Evolutionary conservation across 2,797 vertebrate genomes (phyloP).

Genomic region (Chaunax sp.): DNA sequence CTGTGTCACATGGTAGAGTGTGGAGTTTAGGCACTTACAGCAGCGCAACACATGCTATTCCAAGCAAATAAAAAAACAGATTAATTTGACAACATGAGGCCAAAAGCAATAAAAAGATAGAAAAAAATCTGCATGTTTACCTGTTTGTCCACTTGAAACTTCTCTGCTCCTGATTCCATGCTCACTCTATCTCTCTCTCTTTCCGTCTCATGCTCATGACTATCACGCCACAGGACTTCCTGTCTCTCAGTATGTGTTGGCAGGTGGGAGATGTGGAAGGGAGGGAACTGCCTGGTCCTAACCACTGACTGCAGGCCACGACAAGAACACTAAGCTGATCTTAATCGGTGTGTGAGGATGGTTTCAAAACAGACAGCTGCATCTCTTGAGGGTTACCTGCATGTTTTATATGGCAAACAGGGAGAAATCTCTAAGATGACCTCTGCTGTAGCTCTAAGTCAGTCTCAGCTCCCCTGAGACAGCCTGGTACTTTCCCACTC

Average conservation of each 20-base stretch:
- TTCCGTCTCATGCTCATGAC: constrained; percentile 49
- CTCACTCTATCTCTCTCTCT: constrained; percentile 30
- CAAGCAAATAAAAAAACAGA: neutral
- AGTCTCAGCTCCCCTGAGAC: neutral
- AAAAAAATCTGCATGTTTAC: constrained; percentile 45
- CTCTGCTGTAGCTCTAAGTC: neutral
- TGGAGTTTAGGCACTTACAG: neutral
- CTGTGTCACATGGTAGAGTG: neutral
- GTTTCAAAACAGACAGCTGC: constrained; percentile 1
- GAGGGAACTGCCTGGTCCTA: constrained; percentile 48
- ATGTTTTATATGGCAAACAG: constrained; percentile 1
- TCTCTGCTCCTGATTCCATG: constrained; percentile 46
- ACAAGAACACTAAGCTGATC: constrained; percentile 31
- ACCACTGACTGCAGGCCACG: constrained; percentile 41
- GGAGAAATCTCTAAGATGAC: constrained; percentile 2
- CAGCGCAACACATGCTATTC: neutral
- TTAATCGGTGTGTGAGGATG: neutral
- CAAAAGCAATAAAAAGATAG: neutral
- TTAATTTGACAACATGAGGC: neutral
- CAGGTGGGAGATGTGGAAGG: constrained; percentile 55
- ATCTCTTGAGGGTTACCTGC: constrained; percentile 1
- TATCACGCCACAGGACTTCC: constrained; percentile 63
- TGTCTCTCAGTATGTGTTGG: constrained; percentile 53
- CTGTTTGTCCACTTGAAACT: constrained; percentile 56
- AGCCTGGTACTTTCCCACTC: constrained; percentile 32